A percentile compares a stretch with the other conserved stretches of the same genome.
Evolutionary conservation across 2,797 vertebrate species (phyloP).

Genomic region (Cyclura pinguis): DNA sequence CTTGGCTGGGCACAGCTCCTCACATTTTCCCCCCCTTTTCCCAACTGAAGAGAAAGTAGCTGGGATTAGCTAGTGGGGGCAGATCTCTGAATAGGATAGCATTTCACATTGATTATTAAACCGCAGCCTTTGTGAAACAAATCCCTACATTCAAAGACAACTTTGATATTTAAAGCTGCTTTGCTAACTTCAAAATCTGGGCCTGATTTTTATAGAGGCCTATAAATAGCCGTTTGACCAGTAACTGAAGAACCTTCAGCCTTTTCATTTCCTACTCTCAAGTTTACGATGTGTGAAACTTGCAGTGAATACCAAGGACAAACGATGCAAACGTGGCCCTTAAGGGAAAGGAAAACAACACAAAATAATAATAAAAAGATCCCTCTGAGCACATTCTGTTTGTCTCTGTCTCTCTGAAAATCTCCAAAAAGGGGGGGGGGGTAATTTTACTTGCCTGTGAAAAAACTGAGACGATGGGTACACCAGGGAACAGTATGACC

Average conservation of each 20-base stretch:
- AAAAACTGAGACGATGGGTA: not conserved
- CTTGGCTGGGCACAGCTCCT: constrained; percentile 16
- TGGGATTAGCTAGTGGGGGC: constrained; percentile 20
- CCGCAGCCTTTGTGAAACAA: constrained; percentile 26
- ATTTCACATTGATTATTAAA: constrained; percentile 53
- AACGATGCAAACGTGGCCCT: constrained; percentile 33
- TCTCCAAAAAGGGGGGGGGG: not conserved
- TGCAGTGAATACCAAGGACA: constrained; percentile 15
- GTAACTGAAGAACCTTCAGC: constrained; percentile 37
- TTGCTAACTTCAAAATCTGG: constrained; percentile 34
- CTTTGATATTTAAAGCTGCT: constrained; percentile 44
- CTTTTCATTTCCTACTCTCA: constrained; percentile 40
- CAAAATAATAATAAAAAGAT: not conserved
- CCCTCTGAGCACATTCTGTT: not conserved
- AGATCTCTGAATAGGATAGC: constrained; percentile 31
- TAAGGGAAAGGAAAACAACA: not conserved
- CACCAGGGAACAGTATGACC: not conserved
- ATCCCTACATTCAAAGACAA: constrained; percentile 37
- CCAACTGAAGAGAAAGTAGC: constrained; percentile 44
- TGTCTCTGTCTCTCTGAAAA: not conserved
- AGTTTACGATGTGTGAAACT: constrained; percentile 34
- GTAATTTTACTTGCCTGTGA: constrained; percentile 29
- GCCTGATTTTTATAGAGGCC: constrained; percentile 41
- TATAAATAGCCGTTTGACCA: constrained; percentile 43
- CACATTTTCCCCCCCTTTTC: constrained; percentile 1